Conservation (phyloP, 2,113 vertebrate genomes). For the Pelmatolapia mariae region DNA sequence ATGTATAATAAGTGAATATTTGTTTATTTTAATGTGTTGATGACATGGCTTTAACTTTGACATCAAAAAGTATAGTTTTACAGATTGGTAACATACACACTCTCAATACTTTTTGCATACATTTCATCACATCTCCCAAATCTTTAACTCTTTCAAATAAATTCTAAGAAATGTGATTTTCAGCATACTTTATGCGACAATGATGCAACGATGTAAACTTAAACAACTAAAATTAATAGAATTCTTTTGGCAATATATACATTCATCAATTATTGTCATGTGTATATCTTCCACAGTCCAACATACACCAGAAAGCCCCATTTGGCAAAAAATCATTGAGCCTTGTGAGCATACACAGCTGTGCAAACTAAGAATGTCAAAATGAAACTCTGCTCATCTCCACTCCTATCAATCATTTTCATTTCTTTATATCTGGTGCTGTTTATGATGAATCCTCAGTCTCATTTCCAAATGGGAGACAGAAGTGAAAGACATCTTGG, state of each 20-base stretch:
- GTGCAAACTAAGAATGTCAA: not conserved
- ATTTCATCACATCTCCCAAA: not conserved
- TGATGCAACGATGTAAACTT: not conserved
- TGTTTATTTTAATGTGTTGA: not conserved
- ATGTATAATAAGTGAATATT: not conserved
- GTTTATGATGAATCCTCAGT: not conserved
- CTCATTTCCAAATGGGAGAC: not conserved
- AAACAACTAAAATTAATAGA: not conserved
- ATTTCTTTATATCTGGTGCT: not conserved
- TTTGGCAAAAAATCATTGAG: not conserved
- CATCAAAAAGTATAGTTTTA: not conserved
- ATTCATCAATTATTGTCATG: not conserved
- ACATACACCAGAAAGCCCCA: not conserved
- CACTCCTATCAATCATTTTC: not conserved
- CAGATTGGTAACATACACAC: not conserved
- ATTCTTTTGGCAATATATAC: not conserved
- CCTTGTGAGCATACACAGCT: not conserved
- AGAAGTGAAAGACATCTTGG: conserved; percentile 11
- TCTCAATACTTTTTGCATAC: not conserved
- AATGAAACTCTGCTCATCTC: not conserved
- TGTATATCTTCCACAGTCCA: not conserved
- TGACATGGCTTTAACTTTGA: not conserved
- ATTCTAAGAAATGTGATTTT: not conserved
- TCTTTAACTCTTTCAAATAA: not conserved
- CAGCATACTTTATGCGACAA: not conserved